Evolutionary conservation across 2,888 invertebrate genomes (phyloP).

Genomic region (Lepidonotus clava): DNA sequence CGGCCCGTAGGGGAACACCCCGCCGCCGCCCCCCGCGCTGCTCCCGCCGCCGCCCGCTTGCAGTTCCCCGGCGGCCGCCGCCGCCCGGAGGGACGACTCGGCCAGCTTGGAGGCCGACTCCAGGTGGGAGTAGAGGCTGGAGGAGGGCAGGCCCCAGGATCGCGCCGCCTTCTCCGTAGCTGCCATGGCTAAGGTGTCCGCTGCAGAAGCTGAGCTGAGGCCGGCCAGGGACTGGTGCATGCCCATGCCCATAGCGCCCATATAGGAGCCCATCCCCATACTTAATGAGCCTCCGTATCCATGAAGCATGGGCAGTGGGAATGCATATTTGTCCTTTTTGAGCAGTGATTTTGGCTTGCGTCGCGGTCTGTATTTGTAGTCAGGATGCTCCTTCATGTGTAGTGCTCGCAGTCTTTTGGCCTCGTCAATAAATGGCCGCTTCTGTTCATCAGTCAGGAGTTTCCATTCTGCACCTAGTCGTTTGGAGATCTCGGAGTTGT

Average conservation of each 20-base stretch:
- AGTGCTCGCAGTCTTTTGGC: slow-evolving; percentile 97
- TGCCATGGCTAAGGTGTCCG: slow-evolving; percentile 58
- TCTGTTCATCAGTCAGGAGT: slow-evolving; percentile 94
- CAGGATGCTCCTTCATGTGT: slow-evolving; percentile 99
- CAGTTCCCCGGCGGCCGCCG: slow-evolving; percentile 39
- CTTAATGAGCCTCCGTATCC: slow-evolving; percentile 66
- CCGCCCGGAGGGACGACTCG: slow-evolving; percentile 49
- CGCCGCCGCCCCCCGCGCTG: slow-evolving; percentile 61
- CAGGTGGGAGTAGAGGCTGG: slow-evolving; percentile 44
- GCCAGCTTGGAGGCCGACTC: slow-evolving; percentile 66
- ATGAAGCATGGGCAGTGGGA: slow-evolving; percentile 74
- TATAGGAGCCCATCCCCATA: slow-evolving; percentile 60
- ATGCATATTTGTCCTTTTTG: slow-evolving; percentile 91
- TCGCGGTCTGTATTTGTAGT: slow-evolving; percentile 98
- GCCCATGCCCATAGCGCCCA: not conserved
- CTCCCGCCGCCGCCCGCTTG: slow-evolving; percentile 67
- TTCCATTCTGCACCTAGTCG: slow-evolving; percentile 99
- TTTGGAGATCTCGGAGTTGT: slow-evolving; percentile 98
- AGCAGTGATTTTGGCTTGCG: slow-evolving; percentile 93
- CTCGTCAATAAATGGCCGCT: slow-evolving; percentile 98
- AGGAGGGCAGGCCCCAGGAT: slow-evolving; percentile 71
- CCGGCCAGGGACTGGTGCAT: slow-evolving; percentile 24
- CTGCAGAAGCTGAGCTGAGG: slow-evolving; percentile 52
- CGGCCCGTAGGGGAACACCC: slow-evolving; percentile 58
- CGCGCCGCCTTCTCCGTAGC: slow-evolving; percentile 64